A percentile compares a stretch with the other conserved stretches of the same genome.
These are phyloP conservation scores for Drosophila quadrilineata DNA, from an alignment of 1,140 invertebrate genomes.

Conservation along the genomic window DNA sequence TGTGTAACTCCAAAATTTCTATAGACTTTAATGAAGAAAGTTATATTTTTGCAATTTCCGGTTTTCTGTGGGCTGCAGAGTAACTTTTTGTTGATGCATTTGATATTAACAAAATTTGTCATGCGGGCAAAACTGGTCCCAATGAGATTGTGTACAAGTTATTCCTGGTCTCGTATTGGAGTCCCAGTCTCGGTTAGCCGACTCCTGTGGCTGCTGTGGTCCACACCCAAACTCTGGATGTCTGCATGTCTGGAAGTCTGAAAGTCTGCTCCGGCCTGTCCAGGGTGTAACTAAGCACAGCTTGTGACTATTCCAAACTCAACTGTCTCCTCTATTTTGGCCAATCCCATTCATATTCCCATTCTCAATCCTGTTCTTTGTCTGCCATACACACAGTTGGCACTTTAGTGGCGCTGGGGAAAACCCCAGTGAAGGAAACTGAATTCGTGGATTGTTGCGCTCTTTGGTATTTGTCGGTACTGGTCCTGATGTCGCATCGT, in stretches of 20 bases:
- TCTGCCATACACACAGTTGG: constrained; percentile 37
- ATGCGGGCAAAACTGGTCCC: constrained; percentile 18
- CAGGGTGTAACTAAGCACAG: constrained; percentile 37
- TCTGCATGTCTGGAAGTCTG: constrained; percentile 10
- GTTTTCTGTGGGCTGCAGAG: not conserved
- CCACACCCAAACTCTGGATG: no score
- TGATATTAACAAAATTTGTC: constrained; percentile 35
- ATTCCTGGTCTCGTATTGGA: constrained; percentile 26
- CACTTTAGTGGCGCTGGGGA: constrained; percentile 36
- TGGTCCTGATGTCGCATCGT: constrained; percentile 48
- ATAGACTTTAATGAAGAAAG: no score
- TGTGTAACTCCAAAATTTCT: no score
- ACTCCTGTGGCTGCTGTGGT: constrained; percentile 23
- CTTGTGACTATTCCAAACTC: constrained; percentile 21
- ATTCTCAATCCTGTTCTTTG: constrained; percentile 11
- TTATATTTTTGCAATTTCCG: no score
- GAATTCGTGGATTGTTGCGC: constrained; percentile 74
- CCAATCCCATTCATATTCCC: no score
- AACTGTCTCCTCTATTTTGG: not conserved
- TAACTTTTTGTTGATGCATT: constrained; percentile 11
- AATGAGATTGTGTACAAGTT: constrained; percentile 29
- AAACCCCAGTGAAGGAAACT: constrained; percentile 69
- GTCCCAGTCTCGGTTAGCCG: not conserved
- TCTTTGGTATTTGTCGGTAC: constrained; percentile 61
- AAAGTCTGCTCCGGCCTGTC: constrained; percentile 4